Percentiles rank a stretch among this genome's conserved stretches.
Conservation (phyloP, 2,888 invertebrate genomes). For the Acleris sparsana region DNA sequence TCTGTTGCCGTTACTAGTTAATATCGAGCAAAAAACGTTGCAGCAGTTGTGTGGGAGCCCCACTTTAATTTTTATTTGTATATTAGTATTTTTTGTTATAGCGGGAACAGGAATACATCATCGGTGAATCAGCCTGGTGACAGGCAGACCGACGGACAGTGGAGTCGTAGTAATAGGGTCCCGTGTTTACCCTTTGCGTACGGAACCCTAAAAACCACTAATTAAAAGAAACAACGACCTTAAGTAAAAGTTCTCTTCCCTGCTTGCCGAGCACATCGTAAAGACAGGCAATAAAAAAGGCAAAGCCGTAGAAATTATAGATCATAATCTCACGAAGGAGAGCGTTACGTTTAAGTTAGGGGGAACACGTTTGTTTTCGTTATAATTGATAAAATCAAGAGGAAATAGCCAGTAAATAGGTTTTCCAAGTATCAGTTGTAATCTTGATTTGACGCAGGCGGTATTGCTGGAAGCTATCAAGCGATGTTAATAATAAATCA, state of each 20-base stretch:
- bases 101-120: no score
- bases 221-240: slow-evolving; percentile 5
- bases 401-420: slow-evolving; percentile 27
- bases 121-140: no score
- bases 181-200: no score
- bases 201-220: no score
- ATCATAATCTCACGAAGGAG: slow-evolving; percentile 37
- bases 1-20: no score
- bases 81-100: no score
- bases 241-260: slow-evolving; percentile 22
- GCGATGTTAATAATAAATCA: no score
- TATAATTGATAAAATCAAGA: slow-evolving; percentile 33
- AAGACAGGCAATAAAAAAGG: slow-evolving; percentile 35
- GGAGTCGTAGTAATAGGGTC: no score
- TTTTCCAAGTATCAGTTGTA: slow-evolving; percentile 13
- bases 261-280: slow-evolving; percentile 27
- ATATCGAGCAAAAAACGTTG: no score
- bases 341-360: slow-evolving; percentile 27
- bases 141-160: no score
- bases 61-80: no score
- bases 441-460: neutral
- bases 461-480: neutral
- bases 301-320: slow-evolving; percentile 34
- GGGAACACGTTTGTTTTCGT: slow-evolving; percentile 32
- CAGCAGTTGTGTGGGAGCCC: no score